A percentile compares a stretch with the other conserved stretches of the same genome.
phyloP scores from a whole-genome alignment of 2,797 vertebrate genomes.

The Lateolabrax maculatus region DNA sequence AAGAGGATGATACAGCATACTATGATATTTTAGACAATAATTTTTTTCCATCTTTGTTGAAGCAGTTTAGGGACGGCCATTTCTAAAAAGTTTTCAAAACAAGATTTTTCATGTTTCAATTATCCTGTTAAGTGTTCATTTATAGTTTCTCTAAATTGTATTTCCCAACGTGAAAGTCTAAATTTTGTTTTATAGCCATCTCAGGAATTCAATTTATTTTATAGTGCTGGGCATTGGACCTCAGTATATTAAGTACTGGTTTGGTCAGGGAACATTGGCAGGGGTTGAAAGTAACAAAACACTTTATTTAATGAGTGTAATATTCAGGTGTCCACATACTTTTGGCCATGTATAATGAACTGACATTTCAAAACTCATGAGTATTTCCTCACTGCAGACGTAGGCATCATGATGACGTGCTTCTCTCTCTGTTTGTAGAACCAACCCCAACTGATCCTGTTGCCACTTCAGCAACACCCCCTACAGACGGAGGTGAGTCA shows the following conservation, averaged over 20 bases:
- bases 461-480: rapidly evolving
- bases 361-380: neutral
- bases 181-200: neutral
- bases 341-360: neutral
- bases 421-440: constrained; percentile 11
- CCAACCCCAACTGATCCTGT: rapidly evolving
- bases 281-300: too few relatives aligned
- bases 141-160: neutral
- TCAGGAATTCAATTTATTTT: neutral
- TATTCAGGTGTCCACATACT: neutral
- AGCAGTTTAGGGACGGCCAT: too few relatives aligned
- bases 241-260: too few relatives aligned
- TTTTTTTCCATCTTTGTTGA: neutral
- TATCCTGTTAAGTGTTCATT: neutral
- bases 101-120: neutral
- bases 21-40: neutral
- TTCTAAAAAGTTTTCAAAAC: neutral
- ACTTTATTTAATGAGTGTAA: too few relatives aligned
- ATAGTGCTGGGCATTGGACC: neutral
- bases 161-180: neutral
- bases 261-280: too few relatives aligned
- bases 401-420: neutral
- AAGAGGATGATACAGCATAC: neutral
- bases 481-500: rapidly evolving
- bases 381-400: neutral